Evolutionary conservation across 1,140 invertebrate genomes (phyloP), one percentile per base, ranked within the genome.

Genomic region (Steinernema khuongi): DNA sequence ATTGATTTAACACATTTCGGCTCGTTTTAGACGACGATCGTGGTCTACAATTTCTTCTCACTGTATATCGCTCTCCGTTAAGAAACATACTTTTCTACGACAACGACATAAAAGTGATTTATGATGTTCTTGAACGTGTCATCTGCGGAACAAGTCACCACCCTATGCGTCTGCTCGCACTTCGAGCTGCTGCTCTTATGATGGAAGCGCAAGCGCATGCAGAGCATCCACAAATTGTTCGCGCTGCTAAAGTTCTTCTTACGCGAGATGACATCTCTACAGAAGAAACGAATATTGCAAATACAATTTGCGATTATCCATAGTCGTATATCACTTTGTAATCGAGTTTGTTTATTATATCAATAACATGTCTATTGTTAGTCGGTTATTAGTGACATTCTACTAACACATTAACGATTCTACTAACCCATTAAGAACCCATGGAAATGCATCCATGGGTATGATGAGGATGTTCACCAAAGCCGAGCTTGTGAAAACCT

Each of bases 401-500:
- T 86, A 83, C 32, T 88, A 75, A 2, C 88, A 88, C 2, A 89
- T 87, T 81, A 84, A 94, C 0, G 94, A 92, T 87, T 97, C 94
- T 19, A 95, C 91, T 0, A 98, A 86, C 0, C 95, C 96, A 88
- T 97, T 98, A 0, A 99, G 86, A 1, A 98, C 95, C 96, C 96
- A 99, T 1, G 96, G 96, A 86, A 98, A 96, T 0, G 94, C 92
- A 88, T 99, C 99, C 44, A 99, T 87, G 0, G 96, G 96, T 43
- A 90, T 90, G 76, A 98, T 97, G 29, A 99, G 87, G 92, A 99
- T 96, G 83, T 96, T 94, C 33, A 99, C 90, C 67, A 99, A 86
- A 0, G 96, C 93, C 74, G 99, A 90, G 79, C 91, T 92, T 1
- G 96, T 97, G 83, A 98, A 99, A 0, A 94, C 90, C 89, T 90